Evolutionary conservation across 1,140 invertebrate genomes (phyloP).

Genomic region (Sminthurinus signatus): DNA sequence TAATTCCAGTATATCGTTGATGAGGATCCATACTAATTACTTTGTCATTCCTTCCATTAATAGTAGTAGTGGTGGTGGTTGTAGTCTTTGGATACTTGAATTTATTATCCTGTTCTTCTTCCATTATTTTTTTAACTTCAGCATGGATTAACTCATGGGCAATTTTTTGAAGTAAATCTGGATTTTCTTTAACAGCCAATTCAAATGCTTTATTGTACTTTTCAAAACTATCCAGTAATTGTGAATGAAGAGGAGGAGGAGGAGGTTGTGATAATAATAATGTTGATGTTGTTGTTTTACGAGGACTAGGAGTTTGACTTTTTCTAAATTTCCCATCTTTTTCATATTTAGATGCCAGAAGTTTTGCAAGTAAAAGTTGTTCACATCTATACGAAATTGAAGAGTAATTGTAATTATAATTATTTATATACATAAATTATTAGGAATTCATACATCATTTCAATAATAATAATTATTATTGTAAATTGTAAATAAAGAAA

Average conservation of each 20-base stretch:
- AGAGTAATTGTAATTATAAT: no score
- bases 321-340: conserved; percentile 1
- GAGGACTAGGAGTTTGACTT: no score
- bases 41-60: background rate
- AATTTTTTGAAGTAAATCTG: background rate
- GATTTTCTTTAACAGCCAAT: background rate
- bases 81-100: background rate
- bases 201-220: background rate
- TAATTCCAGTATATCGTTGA: background rate
- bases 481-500: no score
- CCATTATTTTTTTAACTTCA: background rate
- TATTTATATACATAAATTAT: no score
- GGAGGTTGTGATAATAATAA: no score
- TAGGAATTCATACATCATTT: no score
- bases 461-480: no score
- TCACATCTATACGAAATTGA: background rate
- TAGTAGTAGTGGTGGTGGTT: background rate
- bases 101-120: background rate
- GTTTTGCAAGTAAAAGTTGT: conserved; percentile 6
- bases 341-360: background rate
- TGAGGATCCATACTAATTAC: background rate
- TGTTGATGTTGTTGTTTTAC: no score
- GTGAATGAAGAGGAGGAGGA: background rate
- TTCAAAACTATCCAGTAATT: background rate
- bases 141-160: conserved; percentile 5